These are phyloP conservation scores for Bos indicus DNA, from an alignment of 2,113 vertebrate species.

Conservation along the genomic window DNA sequence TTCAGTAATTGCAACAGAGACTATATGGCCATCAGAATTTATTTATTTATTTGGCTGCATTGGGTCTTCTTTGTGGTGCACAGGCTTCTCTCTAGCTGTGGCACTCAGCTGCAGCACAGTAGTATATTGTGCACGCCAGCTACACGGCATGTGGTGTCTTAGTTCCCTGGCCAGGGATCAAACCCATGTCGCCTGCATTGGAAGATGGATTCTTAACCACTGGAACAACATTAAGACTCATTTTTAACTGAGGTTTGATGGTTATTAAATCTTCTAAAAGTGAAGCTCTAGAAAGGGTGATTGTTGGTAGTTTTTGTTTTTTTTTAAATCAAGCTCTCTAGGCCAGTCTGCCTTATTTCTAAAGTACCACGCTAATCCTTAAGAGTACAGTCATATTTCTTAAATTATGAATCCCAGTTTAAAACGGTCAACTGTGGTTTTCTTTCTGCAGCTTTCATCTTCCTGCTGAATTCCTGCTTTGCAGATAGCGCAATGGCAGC, in stretches of 20 bases:
- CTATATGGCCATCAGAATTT: neutral
- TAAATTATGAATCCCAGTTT: neutral
- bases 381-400: neutral
- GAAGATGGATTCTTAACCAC: neutral
- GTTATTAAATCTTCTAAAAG: neutral
- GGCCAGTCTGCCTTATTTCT: neutral
- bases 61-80: neutral
- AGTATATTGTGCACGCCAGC: neutral
- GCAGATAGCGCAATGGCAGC: constrained; percentile 85
- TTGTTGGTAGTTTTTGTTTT: neutral
- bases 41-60: neutral
- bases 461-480: constrained; percentile 24
- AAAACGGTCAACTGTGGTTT: neutral
- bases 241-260: neutral
- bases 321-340: neutral
- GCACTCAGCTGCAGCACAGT: neutral
- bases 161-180: neutral
- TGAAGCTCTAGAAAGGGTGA: neutral
- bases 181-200: neutral
- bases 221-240: neutral
- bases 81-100: neutral
- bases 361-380: neutral
- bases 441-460: neutral
- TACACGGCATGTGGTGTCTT: neutral
- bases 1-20: neutral